These are phyloP conservation scores for Myiothlypis coronata DNA, from an alignment of 2,797 vertebrate species.

Conservation along the genomic window DNA sequence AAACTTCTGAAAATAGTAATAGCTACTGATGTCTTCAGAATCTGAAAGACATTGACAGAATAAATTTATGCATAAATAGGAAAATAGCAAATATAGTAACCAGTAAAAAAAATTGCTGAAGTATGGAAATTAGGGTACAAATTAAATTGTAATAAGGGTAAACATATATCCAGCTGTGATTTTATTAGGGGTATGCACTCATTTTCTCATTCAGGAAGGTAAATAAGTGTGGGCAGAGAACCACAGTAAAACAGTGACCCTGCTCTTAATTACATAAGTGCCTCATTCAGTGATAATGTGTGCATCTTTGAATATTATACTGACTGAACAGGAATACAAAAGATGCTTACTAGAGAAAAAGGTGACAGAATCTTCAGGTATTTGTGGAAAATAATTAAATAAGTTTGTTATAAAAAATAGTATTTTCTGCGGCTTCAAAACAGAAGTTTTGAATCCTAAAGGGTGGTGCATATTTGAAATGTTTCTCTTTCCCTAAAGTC, in stretches of 20 bases:
- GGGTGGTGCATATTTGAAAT: not conserved
- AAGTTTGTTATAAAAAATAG: not conserved
- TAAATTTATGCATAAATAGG: not conserved
- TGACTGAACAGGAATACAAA: not conserved
- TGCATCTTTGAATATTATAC: not conserved
- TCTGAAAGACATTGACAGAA: not conserved
- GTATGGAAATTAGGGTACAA: not conserved
- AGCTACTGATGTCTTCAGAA: not conserved
- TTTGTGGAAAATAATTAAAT: not conserved
- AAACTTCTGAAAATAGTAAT: not conserved
- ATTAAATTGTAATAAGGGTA: not conserved
- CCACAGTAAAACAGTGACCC: not conserved
- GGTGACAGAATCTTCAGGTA: not conserved
- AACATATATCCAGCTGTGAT: not conserved
- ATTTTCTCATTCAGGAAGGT: not conserved
- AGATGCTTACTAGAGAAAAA: not conserved
- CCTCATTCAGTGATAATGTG: not conserved
- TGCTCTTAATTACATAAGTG: not conserved
- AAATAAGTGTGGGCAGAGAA: not conserved
- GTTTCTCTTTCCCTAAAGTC: not conserved
- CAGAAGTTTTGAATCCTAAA: not conserved
- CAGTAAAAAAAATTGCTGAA: not conserved
- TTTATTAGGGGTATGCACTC: not conserved
- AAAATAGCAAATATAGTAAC: not conserved
- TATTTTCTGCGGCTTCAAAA: not conserved